Conservation (phyloP, 2,113 vertebrate species). For the Zapus hudsonius region DNA sequence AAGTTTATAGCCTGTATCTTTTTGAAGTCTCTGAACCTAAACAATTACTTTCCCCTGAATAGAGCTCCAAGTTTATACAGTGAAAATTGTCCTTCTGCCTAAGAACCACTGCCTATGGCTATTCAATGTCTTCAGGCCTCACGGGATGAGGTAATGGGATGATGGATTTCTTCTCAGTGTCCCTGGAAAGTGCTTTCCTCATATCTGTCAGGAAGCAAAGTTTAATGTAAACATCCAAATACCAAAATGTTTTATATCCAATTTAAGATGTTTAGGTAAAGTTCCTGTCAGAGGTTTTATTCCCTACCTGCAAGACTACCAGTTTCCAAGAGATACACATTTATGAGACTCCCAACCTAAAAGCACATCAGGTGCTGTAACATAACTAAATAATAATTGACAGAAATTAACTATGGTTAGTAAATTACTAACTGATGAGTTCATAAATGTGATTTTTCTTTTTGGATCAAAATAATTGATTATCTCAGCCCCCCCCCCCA, state of each 20-base stretch:
- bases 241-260: not conserved
- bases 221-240: conserved; percentile 32
- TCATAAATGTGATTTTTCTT: conserved; percentile 28
- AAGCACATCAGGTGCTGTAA: not conserved
- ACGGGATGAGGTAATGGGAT: conserved; percentile 96
- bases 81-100: conserved; percentile 71
- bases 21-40: conserved; percentile 60
- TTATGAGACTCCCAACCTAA: not conserved
- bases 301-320: not conserved
- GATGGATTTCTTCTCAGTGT: conserved; percentile 97
- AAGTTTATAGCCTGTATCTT: conserved; percentile 52
- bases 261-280: not conserved
- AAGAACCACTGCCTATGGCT: conserved; percentile 87
- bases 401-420: not conserved
- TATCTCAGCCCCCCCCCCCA: not conserved
- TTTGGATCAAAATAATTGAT: not conserved
- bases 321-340: not conserved
- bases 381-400: not conserved
- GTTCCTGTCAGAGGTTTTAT: not conserved
- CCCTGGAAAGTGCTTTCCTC: conserved; percentile 97
- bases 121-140: conserved; percentile 97
- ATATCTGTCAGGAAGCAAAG: conserved; percentile 88
- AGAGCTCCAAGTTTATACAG: conserved; percentile 55
- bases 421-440: not conserved
- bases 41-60: conserved; percentile 59